A percentile compares a stretch with the other conserved stretches of the same genome.
These are phyloP conservation scores for Clarias macrocephalus DNA, from an alignment of 2,113 vertebrate genomes.

Conservation along the genomic window DNA sequence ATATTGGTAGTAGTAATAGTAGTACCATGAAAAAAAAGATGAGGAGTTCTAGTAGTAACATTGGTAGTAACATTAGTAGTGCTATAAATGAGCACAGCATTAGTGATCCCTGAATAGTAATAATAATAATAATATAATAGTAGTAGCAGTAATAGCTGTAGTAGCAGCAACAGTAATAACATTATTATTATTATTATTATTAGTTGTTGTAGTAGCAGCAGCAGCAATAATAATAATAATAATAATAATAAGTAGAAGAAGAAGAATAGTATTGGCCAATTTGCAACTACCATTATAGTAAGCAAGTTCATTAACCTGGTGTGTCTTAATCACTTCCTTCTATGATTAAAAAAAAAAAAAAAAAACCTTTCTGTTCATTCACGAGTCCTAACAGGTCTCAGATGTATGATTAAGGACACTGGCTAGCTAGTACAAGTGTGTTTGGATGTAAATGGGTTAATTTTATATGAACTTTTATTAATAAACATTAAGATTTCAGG, in stretches of 20 bases:
- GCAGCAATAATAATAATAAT: background rate
- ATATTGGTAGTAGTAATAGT: too few species aligned
- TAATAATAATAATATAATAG: background rate
- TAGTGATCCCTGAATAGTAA: too few species aligned
- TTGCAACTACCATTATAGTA: background rate
- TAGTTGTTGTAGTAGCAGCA: too few species aligned
- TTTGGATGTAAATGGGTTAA: background rate
- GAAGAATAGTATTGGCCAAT: background rate
- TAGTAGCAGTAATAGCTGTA: background rate
- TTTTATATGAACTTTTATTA: background rate
- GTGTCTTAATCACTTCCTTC: background rate
- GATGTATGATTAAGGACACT: background rate
- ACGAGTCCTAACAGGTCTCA: background rate
- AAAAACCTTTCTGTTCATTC: background rate
- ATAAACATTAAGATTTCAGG: background rate
- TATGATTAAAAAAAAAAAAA: background rate
- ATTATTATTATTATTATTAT: background rate
- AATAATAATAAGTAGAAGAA: too few species aligned
- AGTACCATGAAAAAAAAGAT: too few species aligned
- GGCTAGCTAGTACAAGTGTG: background rate
- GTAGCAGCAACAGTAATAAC: background rate
- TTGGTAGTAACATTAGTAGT: background rate
- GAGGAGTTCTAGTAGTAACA: background rate
- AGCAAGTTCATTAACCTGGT: background rate
- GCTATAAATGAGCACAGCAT: background rate